A percentile compares a stretch with the other conserved stretches of the same genome.
These are phyloP conservation scores for Diacarnus erythraeanus DNA, from an alignment of 37 sponge, comb jelly and placozoan genomes.

Conservation along the genomic window DNA sequence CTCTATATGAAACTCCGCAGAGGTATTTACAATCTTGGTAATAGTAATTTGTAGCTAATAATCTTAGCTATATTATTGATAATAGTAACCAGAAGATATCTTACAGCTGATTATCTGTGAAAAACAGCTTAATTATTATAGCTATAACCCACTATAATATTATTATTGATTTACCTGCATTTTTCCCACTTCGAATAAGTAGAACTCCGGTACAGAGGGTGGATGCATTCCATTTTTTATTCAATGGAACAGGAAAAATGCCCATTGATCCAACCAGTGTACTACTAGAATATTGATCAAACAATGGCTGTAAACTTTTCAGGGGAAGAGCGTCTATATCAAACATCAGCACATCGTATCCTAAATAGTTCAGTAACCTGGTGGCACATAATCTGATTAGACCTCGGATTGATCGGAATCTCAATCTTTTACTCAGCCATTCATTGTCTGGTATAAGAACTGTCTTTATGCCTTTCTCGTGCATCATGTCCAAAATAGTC, in stretches of 20 bases:
- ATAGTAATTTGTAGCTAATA: too few species aligned
- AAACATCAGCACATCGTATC: not conserved
- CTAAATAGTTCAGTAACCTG: not conserved
- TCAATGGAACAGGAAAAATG: not conserved
- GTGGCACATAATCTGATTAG: not conserved
- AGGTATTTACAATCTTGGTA: too few species aligned
- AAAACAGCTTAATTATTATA: too few species aligned
- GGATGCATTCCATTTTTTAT: not conserved
- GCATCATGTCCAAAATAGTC: not conserved
- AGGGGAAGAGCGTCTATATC: not conserved
- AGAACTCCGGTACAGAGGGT: not conserved
- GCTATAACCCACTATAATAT: too few species aligned
- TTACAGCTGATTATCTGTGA: too few species aligned
- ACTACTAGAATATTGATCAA: not conserved
- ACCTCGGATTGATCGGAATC: not conserved
- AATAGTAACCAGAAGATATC: too few species aligned
- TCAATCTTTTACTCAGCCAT: not conserved
- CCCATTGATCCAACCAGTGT: not conserved
- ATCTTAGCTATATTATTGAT: too few species aligned
- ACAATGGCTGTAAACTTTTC: not conserved
- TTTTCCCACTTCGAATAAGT: not conserved
- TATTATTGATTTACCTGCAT: not conserved
- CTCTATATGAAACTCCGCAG: too few species aligned
- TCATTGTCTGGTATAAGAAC: not conserved
- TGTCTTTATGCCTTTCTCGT: not conserved